Percentiles rank a stretch among this genome's conserved stretches.
These are phyloP conservation scores for Paralichthys olivaceus DNA, from an alignment of 2,113 vertebrate species.

Conservation along the genomic window DNA sequence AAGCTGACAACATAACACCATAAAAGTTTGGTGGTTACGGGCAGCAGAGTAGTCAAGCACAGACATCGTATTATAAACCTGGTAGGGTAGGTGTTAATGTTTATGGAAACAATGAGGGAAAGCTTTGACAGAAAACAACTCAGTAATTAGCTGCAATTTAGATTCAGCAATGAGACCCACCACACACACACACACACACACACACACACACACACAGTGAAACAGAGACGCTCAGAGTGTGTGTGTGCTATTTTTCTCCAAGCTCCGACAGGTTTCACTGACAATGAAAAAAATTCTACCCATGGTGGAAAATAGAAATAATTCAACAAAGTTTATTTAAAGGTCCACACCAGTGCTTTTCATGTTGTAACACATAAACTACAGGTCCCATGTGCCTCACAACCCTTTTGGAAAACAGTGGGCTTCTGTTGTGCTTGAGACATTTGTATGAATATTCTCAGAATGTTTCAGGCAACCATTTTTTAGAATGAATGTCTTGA, in stretches of 20 bases:
- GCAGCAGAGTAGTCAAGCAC: conserved; percentile 65
- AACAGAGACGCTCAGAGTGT: not conserved
- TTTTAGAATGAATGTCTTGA: too few relatives aligned
- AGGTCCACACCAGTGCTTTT: not conserved
- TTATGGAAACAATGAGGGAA: conserved; percentile 85
- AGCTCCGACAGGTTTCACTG: not conserved
- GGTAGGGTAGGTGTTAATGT: conserved; percentile 83
- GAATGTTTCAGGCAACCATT: too few relatives aligned
- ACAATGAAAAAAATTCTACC: not conserved
- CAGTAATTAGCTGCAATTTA: conserved; percentile 88
- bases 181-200: conserved; percentile 12
- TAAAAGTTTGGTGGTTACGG: conserved; percentile 82
- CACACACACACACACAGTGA: not conserved
- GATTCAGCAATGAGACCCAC: conserved; percentile 77
- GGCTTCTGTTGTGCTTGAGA: too few relatives aligned
- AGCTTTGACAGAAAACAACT: conserved; percentile 76
- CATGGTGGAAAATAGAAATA: not conserved
- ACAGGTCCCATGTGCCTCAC: not conserved
- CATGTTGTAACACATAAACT: not conserved
- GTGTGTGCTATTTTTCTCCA: not conserved
- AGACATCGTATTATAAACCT: conserved; percentile 79
- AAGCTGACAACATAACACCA: conserved; percentile 76
- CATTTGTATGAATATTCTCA: too few relatives aligned
- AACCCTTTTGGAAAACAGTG: too few relatives aligned
- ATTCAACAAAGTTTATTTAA: too few relatives aligned